Percentiles rank a stretch among this genome's conserved stretches.
These are phyloP conservation scores for Agrochola macilenta DNA, from an alignment of 2,888 invertebrate genomes.

Conservation along the genomic window DNA sequence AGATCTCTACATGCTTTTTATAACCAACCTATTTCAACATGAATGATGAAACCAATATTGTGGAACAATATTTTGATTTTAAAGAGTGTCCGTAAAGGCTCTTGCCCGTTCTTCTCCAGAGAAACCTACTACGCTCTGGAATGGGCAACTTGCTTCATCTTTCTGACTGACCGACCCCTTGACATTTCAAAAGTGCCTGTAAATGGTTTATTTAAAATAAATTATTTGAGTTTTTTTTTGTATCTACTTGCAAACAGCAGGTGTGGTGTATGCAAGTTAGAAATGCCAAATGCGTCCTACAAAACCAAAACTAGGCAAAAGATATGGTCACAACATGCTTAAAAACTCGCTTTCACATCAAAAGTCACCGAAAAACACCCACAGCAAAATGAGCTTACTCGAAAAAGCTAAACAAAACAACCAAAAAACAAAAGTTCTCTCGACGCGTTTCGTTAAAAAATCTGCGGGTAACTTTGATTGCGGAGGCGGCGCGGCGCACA, in stretches of 20 bases:
- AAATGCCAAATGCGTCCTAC: background rate
- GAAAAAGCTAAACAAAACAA: conserved; percentile 32
- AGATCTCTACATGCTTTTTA: no score
- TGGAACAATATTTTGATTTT: no score
- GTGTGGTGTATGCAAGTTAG: background rate
- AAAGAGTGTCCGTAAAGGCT: no score
- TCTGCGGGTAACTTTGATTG: conserved; percentile 65
- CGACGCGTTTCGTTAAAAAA: conserved; percentile 58
- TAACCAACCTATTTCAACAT: no score
- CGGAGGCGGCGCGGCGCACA: conserved; percentile 49
- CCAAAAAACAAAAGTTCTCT: conserved; percentile 29
- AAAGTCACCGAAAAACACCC: conserved; percentile 16
- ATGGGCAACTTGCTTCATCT: no score
- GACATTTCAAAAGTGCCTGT: no score
- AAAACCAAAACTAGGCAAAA: background rate
- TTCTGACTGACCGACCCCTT: no score
- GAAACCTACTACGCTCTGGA: no score
- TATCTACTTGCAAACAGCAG: background rate
- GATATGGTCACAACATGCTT: background rate
- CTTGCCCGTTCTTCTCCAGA: no score
- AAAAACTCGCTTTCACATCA: conserved; percentile 29
- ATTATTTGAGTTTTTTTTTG: no score
- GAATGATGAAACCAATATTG: no score
- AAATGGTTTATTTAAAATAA: no score
- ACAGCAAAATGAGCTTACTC: conserved; percentile 42